Conservation (phyloP, 2,888 invertebrate species). For the Melolontha melolontha region DNA sequence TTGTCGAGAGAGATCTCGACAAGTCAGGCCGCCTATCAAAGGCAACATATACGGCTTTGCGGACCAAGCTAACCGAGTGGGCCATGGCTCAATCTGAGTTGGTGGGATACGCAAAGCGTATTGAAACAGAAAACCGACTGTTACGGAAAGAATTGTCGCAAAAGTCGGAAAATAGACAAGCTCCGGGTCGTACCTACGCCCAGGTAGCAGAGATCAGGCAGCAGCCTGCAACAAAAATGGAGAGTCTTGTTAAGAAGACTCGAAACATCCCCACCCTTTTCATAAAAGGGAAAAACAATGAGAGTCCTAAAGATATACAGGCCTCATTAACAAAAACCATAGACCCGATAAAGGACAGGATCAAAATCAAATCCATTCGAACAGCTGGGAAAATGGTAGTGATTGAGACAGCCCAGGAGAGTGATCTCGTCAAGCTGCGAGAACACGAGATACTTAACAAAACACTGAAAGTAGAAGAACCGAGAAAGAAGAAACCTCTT, state of each 20-base stretch:
- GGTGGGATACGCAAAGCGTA: too few relatives aligned
- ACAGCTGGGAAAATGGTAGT: too few relatives aligned
- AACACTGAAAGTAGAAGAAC: too few relatives aligned
- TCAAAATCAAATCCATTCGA: too few relatives aligned
- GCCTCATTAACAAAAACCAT: background rate
- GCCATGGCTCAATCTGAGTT: background rate
- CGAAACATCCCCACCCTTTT: background rate
- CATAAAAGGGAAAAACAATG: background rate
- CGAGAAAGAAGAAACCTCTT: too few relatives aligned
- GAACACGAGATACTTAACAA: too few relatives aligned
- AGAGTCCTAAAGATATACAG: background rate
- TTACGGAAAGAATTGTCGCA: background rate
- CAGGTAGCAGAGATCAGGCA: background rate
- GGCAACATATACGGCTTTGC: too few relatives aligned
- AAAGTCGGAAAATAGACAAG: background rate
- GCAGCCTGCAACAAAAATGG: background rate
- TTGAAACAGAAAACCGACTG: background rate
- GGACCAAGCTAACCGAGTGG: constrained; percentile 3
- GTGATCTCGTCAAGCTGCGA: too few relatives aligned
- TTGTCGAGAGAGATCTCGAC: constrained; percentile 16
- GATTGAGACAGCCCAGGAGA: too few relatives aligned
- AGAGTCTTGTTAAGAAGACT: too few relatives aligned
- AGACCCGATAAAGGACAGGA: background rate
- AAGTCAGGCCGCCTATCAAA: too few relatives aligned
- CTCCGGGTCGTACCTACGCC: background rate